phyloP scores from a whole-genome alignment of 2,113 vertebrate species.

The Phasianus colchicus region DNA sequence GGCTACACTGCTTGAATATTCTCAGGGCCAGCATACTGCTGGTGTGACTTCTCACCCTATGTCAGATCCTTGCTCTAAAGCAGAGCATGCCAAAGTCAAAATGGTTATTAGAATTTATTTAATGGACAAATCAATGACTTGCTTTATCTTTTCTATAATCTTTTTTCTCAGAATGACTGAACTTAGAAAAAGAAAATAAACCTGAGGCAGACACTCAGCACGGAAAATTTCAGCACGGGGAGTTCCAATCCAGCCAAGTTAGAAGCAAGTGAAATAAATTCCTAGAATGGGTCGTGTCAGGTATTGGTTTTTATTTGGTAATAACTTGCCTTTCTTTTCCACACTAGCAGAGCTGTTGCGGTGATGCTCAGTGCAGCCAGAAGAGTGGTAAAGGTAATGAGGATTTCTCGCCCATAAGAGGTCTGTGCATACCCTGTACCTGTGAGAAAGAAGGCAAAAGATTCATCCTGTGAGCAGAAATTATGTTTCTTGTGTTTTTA shows the following conservation, averaged over 20 bases:
- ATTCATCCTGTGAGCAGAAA: not conserved
- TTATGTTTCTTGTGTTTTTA: slow-evolving; percentile 3
- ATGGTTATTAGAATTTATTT: slow-evolving; percentile 4
- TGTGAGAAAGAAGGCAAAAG: slow-evolving; percentile 42
- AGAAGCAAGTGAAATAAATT: slow-evolving; percentile 12
- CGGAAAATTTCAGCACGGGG: not conserved
- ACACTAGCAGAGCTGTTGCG: slow-evolving; percentile 70
- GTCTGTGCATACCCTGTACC: slow-evolving; percentile 53
- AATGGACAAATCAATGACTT: not conserved
- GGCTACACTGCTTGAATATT: not conserved
- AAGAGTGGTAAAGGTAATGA: slow-evolving; percentile 10
- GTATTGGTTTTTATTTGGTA: slow-evolving; percentile 24
- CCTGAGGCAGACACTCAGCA: not conserved
- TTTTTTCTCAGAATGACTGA: slow-evolving; percentile 28
- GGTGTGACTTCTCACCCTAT: not conserved
- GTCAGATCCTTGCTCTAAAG: not conserved
- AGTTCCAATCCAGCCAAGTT: slow-evolving; percentile 7
- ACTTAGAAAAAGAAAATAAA: slow-evolving; percentile 34
- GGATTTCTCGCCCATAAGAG: not conserved
- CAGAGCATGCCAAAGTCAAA: not conserved
- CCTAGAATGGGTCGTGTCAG: not conserved
- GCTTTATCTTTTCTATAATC: not conserved
- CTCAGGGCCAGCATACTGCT: not conserved
- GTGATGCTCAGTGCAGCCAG: slow-evolving; percentile 57
- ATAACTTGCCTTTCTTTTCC: slow-evolving; percentile 77